Evolutionary conservation across 2,888 invertebrate genomes (phyloP).

Genomic region (Temnothorax unifasciatus): DNA sequence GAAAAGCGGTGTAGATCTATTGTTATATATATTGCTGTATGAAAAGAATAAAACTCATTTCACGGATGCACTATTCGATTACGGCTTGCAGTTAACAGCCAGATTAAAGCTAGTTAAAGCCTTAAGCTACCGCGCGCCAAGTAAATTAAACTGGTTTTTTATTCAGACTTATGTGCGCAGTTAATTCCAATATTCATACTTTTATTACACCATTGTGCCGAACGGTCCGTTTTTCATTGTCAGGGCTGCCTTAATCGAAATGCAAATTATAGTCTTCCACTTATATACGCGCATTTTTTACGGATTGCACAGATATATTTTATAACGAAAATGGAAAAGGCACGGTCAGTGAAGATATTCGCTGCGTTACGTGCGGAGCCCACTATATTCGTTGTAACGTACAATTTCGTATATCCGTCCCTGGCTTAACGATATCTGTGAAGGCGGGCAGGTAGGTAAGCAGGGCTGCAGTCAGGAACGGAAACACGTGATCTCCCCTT

Average conservation of each 20-base stretch:
- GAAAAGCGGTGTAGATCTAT: neutral
- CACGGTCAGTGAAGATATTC: neutral
- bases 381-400: neutral
- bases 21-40: conserved; percentile 3
- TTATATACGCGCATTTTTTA: neutral
- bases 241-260: neutral
- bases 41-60: conserved; percentile 3
- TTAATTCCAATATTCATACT: neutral
- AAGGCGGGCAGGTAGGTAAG: conserved; percentile 57
- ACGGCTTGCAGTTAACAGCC: neutral
- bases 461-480: conserved; percentile 62
- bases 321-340: neutral
- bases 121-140: neutral
- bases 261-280: neutral
- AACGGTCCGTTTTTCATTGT: neutral
- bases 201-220: neutral
- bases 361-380: neutral
- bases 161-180: conserved; percentile 10
- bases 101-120: conserved; percentile 8
- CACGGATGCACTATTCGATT: conserved; percentile 32
- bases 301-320: neutral
- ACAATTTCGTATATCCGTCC: conserved; percentile 38
- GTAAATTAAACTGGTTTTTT: conserved; percentile 27
- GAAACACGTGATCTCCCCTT: conserved; percentile 65
- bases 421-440: conserved; percentile 62